A percentile compares a stretch with the other conserved stretches of the same genome.
phyloP scores from a whole-genome alignment of 2,113 vertebrate species.

The Zosterops japonicus region DNA sequence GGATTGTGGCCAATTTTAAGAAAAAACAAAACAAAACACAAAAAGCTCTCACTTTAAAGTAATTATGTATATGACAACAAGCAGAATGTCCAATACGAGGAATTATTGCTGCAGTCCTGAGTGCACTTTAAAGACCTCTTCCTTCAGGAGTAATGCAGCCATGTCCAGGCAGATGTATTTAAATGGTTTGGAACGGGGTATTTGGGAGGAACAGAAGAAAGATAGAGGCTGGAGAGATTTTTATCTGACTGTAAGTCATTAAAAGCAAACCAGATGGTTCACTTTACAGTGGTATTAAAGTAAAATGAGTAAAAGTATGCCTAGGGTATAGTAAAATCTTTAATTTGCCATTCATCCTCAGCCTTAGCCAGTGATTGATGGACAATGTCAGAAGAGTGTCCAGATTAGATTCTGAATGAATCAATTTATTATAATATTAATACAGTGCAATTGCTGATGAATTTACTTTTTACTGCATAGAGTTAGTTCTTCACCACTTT shows the following conservation, averaged over 20 bases:
- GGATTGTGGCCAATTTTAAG: neutral
- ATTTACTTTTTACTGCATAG: conserved; percentile 31
- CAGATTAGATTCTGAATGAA: conserved; percentile 65
- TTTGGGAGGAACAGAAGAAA: neutral
- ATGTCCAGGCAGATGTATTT: neutral
- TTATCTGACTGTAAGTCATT: conserved; percentile 58
- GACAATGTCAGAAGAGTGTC: conserved; percentile 58
- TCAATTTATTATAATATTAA: conserved; percentile 53
- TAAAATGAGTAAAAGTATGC: conserved; percentile 68
- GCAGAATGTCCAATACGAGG: neutral
- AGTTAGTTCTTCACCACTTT: neutral
- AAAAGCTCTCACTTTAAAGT: neutral
- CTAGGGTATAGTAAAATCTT: conserved; percentile 67
- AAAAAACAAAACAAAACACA: neutral
- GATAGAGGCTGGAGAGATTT: conserved; percentile 9
- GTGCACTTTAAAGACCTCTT: neutral
- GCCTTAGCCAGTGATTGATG: conserved; percentile 62
- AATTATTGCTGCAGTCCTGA: neutral
- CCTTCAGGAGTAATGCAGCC: neutral
- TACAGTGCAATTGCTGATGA: conserved; percentile 21
- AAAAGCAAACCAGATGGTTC: conserved; percentile 67
- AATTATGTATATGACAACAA: neutral
- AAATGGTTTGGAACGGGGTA: neutral
- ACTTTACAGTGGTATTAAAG: conserved; percentile 67
- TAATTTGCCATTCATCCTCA: conserved; percentile 64